Evolutionary conservation across 2,113 vertebrate species (phyloP).

Genomic region (Lichenostomus cassidix): DNA sequence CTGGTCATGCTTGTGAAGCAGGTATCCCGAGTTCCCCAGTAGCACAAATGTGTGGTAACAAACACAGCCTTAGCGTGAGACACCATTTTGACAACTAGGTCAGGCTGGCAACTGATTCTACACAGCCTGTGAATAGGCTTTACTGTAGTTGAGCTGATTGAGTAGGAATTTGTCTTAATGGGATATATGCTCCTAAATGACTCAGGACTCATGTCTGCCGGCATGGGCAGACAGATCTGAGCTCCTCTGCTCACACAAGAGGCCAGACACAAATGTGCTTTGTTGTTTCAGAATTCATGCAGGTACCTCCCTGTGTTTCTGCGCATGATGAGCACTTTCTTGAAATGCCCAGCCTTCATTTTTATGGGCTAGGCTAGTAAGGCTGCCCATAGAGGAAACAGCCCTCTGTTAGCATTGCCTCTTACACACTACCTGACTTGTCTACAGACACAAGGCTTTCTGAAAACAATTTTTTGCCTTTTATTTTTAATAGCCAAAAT

Average conservation of each 20-base stretch:
- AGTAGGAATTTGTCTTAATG: neutral
- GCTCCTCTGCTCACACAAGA: neutral
- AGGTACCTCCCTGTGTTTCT: neutral
- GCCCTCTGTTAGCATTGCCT: neutral
- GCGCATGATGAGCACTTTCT: neutral
- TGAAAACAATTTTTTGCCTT: neutral
- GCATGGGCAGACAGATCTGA: neutral
- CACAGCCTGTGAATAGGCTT: neutral
- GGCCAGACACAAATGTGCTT: neutral
- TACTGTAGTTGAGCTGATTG: neutral
- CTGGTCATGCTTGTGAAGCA: neutral
- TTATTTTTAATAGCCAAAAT: neutral
- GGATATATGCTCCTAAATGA: neutral
- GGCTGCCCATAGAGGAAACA: neutral
- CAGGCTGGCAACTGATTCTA: neutral
- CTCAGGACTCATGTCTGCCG: neutral
- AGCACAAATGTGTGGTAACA: neutral
- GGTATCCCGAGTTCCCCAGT: neutral
- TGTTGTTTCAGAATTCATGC: neutral
- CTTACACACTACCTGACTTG: neutral
- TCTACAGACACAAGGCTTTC: neutral
- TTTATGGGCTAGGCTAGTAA: neutral
- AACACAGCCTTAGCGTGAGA: neutral
- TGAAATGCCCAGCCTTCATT: neutral
- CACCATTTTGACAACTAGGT: slow-evolving; percentile 12